Evolutionary conservation across 2,113 vertebrate species (phyloP).

Genomic region (Cavia aperea): DNA sequence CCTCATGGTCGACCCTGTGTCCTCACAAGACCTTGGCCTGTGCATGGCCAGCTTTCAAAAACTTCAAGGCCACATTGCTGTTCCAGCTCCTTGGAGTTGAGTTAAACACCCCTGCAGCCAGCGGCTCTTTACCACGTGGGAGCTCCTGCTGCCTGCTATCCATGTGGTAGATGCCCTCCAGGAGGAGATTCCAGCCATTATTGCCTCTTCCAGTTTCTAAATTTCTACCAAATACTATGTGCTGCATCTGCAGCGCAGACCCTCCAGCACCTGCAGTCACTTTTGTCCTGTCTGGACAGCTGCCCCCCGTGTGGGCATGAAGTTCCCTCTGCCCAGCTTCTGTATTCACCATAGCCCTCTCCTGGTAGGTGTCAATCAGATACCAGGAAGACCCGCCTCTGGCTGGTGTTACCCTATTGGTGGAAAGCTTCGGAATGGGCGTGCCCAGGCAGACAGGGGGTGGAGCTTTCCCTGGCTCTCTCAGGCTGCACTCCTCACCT

Average conservation of each 20-base stretch:
- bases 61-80: neutral
- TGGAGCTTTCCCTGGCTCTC: neutral
- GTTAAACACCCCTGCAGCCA: neutral
- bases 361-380: too few species aligned
- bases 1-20: neutral
- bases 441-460: accelerated
- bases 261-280: neutral
- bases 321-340: neutral
- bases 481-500: accelerated
- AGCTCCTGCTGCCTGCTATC: neutral
- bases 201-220: neutral
- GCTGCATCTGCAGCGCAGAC: neutral
- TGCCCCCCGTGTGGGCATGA: too few species aligned
- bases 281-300: neutral
- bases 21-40: neutral
- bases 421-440: too few species aligned
- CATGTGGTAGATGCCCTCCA: neutral
- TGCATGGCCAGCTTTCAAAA: neutral
- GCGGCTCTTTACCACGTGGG: neutral
- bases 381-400: neutral
- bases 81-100: neutral
- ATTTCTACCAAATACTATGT: neutral
- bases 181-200: neutral
- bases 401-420: neutral
- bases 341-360: neutral